Base-by-base conservation (phyloP, 35 echinoderm and acorn worm genomes). In the Apostichopus parvimensis region DNA sequence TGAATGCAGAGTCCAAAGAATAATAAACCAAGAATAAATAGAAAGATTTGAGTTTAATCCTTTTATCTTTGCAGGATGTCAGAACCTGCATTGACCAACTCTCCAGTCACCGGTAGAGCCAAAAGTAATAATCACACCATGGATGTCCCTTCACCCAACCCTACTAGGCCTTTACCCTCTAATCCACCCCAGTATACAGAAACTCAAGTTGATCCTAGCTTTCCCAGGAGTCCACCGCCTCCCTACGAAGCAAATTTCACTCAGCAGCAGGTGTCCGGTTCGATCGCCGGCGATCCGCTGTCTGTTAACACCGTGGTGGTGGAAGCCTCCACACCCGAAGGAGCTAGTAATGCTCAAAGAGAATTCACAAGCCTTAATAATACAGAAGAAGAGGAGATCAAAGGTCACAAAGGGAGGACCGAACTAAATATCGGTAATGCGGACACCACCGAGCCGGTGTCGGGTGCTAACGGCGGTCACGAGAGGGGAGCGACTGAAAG, bases 161-260 rank as follows among this genome's bases (percentile, higher is more conserved):
- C 61, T 17, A 66, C 18, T 12, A 64, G 23, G 14, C 58, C 85
- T 9, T 28, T 71, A 21, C 64, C 85, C 18, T 14, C 85, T 59
- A 87, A 71, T 8, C 85, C 85, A 66, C 85, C 89, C 0, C 72
- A 79, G 25, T 91, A 91, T 79, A 91, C 72, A 15, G 71, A 77
- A 91, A 78, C 70, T 22, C 72, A 57, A 91, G 73, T 91, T 7
- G 54, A 91, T 24, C 72, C 89, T 55, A 91, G 56, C 89, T 78
- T 91, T 91, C 89, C 89, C 89, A 79, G 28, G 75, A 91, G 89
- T 59, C 89, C 89, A 22, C 89, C 89, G 53, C 89, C 89, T 25
- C 89, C 89, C 53, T 91, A 91, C 22, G 89, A 91, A 79, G 89
- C 89, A 57, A 78, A 77, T 68, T 91, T 79, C 6, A 73, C 89